These are phyloP conservation scores for Drosophila monieri DNA, from an alignment of 2,888 invertebrate genomes.

Conservation along the genomic window DNA sequence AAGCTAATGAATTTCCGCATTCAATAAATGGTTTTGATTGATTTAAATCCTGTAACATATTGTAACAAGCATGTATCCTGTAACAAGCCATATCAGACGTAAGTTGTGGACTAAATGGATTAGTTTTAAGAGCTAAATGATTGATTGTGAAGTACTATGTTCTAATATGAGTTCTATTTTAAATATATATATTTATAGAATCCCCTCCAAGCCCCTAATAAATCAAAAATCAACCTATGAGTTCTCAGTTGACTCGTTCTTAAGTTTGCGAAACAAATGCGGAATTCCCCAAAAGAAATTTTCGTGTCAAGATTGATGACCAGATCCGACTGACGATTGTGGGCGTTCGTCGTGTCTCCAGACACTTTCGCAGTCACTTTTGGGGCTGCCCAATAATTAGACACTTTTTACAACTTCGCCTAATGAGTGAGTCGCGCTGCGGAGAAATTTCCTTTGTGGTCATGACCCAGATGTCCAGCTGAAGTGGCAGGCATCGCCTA, in stretches of 20 bases:
- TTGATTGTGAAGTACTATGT: background rate
- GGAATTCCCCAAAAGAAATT: slow-evolving; percentile 37
- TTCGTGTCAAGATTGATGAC: slow-evolving; percentile 66
- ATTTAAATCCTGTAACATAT: slow-evolving; percentile 9
- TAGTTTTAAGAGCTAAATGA: background rate
- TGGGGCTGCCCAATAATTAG: slow-evolving; percentile 53
- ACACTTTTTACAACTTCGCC: slow-evolving; percentile 45
- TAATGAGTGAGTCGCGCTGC: slow-evolving; percentile 40
- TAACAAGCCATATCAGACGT: background rate
- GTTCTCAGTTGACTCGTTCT: background rate
- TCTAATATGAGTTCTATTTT: background rate
- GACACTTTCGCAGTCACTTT: slow-evolving; percentile 35
- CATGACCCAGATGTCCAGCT: slow-evolving; percentile 70
- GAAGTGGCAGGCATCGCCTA: slow-evolving; percentile 71
- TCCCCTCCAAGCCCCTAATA: background rate
- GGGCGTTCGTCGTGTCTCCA: slow-evolving; percentile 63
- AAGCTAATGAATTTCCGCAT: slow-evolving; percentile 41
- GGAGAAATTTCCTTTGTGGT: slow-evolving; percentile 64
- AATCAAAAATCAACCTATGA: background rate
- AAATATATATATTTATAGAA: background rate
- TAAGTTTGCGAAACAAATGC: background rate
- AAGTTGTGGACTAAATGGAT: background rate
- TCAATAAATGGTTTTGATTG: background rate
- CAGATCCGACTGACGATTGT: slow-evolving; percentile 41
- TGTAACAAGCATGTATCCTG: no score